Conservation (phyloP, 2,113 vertebrate species). For the Sinosuthora webbiana region DNA sequence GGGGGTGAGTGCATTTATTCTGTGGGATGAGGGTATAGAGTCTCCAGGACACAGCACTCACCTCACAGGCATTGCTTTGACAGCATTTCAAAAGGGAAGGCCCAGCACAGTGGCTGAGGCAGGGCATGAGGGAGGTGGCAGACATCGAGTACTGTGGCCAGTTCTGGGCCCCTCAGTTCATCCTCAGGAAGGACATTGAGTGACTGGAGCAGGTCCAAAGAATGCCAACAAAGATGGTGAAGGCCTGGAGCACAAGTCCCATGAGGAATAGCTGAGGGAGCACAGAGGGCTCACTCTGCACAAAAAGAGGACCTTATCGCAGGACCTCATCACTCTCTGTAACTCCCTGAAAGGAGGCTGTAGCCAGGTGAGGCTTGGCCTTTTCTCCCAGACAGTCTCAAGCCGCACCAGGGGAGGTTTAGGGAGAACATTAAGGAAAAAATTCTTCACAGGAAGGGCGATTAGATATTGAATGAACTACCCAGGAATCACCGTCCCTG, state of each 20-base stretch:
- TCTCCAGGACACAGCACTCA: rapidly evolving
- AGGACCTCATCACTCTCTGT: rapidly evolving
- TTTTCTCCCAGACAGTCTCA: background rate
- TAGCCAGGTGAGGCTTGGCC: background rate
- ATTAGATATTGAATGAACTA: background rate
- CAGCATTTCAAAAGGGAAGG: rapidly evolving
- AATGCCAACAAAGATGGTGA: background rate
- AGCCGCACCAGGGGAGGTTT: rapidly evolving
- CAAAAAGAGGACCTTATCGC: background rate
- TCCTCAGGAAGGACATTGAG: background rate
- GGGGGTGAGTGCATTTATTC: rapidly evolving
- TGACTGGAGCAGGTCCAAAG: background rate
- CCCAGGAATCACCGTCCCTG: too few species aligned
- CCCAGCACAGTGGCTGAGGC: rapidly evolving
- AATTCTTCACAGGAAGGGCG: background rate
- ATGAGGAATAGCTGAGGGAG: background rate
- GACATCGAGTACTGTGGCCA: background rate
- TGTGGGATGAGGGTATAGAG: rapidly evolving
- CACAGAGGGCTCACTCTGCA: rapidly evolving
- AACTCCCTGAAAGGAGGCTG: background rate
- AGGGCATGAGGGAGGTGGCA: rapidly evolving
- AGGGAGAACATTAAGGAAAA: background rate
- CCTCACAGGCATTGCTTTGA: rapidly evolving
- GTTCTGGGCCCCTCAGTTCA: background rate
- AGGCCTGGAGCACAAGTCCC: background rate